phyloP scores from a whole-genome alignment of 1,140 invertebrate genomes.

The Micrasema longulum region DNA sequence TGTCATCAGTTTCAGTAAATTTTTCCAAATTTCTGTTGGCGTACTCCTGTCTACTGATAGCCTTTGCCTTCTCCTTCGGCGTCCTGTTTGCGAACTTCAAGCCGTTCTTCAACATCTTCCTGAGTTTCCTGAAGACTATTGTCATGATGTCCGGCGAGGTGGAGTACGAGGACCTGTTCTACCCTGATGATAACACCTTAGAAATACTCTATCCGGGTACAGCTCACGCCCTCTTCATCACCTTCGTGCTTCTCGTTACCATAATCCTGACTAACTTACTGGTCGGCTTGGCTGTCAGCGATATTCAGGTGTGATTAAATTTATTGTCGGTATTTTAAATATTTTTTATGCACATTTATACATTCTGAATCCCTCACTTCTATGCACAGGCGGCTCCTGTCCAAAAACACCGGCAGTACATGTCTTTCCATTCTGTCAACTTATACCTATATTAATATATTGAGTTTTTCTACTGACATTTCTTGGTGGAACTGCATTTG shows the following conservation, averaged over 20 bases:
- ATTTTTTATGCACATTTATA: too few relatives aligned
- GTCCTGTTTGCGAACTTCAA: conserved; percentile 83
- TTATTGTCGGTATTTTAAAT: too few relatives aligned
- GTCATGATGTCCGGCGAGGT: conserved; percentile 92
- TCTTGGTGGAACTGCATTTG: too few relatives aligned
- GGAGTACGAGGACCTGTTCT: conserved; percentile 88
- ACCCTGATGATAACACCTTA: conserved; percentile 66
- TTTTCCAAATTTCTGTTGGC: conserved; percentile 86
- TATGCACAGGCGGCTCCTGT: too few relatives aligned
- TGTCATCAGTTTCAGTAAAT: conserved; percentile 77
- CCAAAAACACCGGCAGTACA: too few relatives aligned
- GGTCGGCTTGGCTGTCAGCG: conserved; percentile 86
- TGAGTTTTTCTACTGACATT: too few relatives aligned
- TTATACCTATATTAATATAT: too few relatives aligned
- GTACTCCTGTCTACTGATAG: conserved; percentile 83
- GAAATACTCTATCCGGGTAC: conserved; percentile 75
- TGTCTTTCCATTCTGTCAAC: too few relatives aligned
- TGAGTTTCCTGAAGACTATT: conserved; percentile 80
- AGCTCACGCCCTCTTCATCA: conserved; percentile 79
- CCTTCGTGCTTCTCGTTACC: conserved; percentile 84
- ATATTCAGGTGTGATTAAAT: conserved; percentile 74
- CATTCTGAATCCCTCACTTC: too few relatives aligned
- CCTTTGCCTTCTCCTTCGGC: conserved; percentile 82
- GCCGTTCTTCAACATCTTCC: conserved; percentile 73
- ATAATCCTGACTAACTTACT: conserved; percentile 88